Base-by-base conservation (phyloP, 2,888 invertebrate species). In the Colostygia pectinataria region DNA sequence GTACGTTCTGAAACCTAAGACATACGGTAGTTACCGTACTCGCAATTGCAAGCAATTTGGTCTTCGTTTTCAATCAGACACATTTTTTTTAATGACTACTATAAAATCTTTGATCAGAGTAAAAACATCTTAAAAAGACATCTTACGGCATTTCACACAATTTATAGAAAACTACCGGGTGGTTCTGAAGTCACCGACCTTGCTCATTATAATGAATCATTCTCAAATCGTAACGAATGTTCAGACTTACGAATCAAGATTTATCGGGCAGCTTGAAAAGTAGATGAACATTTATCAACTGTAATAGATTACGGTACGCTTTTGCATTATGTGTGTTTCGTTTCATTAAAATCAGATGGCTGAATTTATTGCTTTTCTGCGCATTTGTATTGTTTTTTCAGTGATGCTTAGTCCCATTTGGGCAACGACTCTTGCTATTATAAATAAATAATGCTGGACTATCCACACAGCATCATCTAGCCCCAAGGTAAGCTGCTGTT, bases 251-350 rank as follows among this genome's bases (percentile, higher is more conserved):
- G 34, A 33, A 15, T 31, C 12, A 40, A n/a, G 44, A 14, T 37
- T 40, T 48, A 52, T 46, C 43, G 36, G 33, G 36, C 39, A 25
- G 18, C 41, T 33, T 28, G 40, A 47, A 25, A 41, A 37, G 44
- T 41, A 24, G 39, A 40, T 24, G 25, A 25, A 36, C 42, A 49
- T 52, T 46, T 32, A 46, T 55, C 48, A 52, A 24, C 10, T 32
- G 14, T 36, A 42, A 45, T 32, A 20, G 9, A 41, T 27, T 42
- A 18, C 12, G 6, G 34, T 47, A 12, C 18, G 18, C 20, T 28
- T 4, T 18, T 38, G 34, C 4, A 2, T 9, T 10, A 38, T 38
- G 36, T 14, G 14, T 9, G 25, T 20, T 10, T 8, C 7, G 25
- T 20, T 10, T 27, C 2, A 10, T 27, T 27, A 1, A 27, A 27